Conservation (phyloP, 2,888 invertebrate genomes). For the Pachymerium ferrugineum region DNA sequence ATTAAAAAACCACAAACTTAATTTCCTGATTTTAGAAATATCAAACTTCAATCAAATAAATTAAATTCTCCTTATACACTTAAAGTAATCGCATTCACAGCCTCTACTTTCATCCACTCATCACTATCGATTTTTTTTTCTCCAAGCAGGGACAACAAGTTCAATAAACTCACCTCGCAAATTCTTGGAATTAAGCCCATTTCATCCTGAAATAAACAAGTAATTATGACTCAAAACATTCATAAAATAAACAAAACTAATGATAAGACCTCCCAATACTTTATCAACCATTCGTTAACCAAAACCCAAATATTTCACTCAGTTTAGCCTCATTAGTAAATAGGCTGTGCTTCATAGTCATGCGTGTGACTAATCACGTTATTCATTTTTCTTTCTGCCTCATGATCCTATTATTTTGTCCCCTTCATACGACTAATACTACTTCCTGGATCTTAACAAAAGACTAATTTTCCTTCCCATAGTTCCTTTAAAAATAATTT, state of each 20-base stretch:
- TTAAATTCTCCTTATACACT: not conserved
- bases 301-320: not conserved
- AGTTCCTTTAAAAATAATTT: not conserved
- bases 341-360: not conserved
- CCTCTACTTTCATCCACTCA: not conserved
- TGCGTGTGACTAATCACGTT: not conserved
- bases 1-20: not conserved
- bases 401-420: not conserved
- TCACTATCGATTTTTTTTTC: constrained; percentile 22
- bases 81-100: not conserved
- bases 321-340: not conserved
- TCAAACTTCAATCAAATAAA: not conserved
- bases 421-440: not conserved
- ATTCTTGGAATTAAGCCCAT: constrained; percentile 50
- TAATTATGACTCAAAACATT: constrained; percentile 30
- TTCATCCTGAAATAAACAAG: constrained; percentile 44
- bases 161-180: constrained; percentile 44
- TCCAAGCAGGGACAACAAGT: not conserved
- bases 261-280: not conserved
- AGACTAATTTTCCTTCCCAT: not conserved
- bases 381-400: constrained; percentile 23
- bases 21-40: not conserved
- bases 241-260: constrained; percentile 4
- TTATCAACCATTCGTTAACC: not conserved
- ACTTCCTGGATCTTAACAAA: not conserved